Base-by-base conservation (phyloP, 1,140 invertebrate species). In the Leptoteleia sp. region DNA sequence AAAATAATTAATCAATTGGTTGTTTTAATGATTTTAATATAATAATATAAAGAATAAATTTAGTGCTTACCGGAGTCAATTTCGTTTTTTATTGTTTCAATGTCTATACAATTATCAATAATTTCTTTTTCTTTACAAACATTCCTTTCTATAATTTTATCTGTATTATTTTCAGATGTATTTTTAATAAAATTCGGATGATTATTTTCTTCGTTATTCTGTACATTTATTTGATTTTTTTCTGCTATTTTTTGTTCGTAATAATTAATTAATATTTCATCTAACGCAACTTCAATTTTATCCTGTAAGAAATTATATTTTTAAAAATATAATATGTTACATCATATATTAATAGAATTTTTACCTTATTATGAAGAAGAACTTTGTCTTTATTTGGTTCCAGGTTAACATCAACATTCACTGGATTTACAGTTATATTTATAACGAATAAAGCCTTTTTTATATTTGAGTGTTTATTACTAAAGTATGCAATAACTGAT, bases 361-460 rank as follows among this genome's bases (percentile, higher is more conserved):
- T 68, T 76, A 87, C 84, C 79, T 91, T 84, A 78, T 92, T 87
- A 47, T 90, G 90, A 9, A 93, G 81, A 17, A 92, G 82, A 13
- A 93, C 86, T 84, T 85, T 85, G 42, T 91, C 91, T 86, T 94
- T 94, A 82, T 93, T 93, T 4, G 93, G 93, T 75, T 94, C 92
- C 31, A 93, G 73, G 86, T 94, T 94, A 6, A 93, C 88, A 87
- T 94, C 93, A 17, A 93, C 42, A 27, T 87, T 76, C 17, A 84
- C 81, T 13, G 91, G 70, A 25, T 91, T 87, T 4, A 92, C 59
- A 13, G 76, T 86, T 25, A 94, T 76, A 15, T 83, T 82, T 1
- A 93, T 9, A 73, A 91, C 70, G 79, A 90, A 91, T 22, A 88
- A 54, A 1, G 87, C 84, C 67, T 90, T 90, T 19, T 90, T 90